Evolutionary conservation across 2,113 vertebrate genomes (phyloP).

Genomic region (Oryzias curvinotus): DNA sequence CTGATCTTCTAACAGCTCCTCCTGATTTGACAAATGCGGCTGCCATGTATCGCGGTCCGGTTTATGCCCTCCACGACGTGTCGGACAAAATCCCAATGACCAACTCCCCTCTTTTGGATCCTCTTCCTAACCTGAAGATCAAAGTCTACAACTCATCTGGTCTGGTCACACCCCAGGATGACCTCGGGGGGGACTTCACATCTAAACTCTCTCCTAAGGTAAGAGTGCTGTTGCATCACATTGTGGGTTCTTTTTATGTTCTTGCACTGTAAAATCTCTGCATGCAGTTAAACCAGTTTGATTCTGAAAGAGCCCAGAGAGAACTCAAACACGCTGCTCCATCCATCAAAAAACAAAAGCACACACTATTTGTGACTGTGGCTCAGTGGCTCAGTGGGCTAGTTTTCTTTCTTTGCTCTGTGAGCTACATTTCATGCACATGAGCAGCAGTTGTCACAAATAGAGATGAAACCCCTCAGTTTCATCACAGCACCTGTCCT

Average conservation of each 20-base stretch:
- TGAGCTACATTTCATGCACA: constrained; percentile 12
- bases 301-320: constrained; percentile 5
- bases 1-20: constrained; percentile 87
- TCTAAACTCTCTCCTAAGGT: constrained; percentile 91
- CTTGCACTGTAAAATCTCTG: not conserved
- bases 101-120: constrained; percentile 92
- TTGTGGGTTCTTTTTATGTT: not conserved
- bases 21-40: constrained; percentile 92
- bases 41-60: constrained; percentile 91
- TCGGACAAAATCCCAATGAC: constrained; percentile 97
- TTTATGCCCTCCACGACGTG: constrained; percentile 90
- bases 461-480: constrained; percentile 32
- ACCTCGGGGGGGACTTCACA: constrained; percentile 85
- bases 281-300: not conserved
- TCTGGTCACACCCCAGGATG: constrained; percentile 89
- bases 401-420: constrained; percentile 47
- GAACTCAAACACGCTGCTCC: constrained; percentile 12
- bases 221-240: not conserved
- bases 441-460: constrained; percentile 38
- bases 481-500: constrained; percentile 45
- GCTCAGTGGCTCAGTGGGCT: constrained; percentile 42
- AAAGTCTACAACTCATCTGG: constrained; percentile 92
- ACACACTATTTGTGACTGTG: not conserved
- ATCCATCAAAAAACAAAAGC: not conserved
- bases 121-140: constrained; percentile 92